These are phyloP conservation scores for Enteromius paludinosus DNA, from an alignment of 2,797 vertebrate species.

Conservation along the genomic window DNA sequence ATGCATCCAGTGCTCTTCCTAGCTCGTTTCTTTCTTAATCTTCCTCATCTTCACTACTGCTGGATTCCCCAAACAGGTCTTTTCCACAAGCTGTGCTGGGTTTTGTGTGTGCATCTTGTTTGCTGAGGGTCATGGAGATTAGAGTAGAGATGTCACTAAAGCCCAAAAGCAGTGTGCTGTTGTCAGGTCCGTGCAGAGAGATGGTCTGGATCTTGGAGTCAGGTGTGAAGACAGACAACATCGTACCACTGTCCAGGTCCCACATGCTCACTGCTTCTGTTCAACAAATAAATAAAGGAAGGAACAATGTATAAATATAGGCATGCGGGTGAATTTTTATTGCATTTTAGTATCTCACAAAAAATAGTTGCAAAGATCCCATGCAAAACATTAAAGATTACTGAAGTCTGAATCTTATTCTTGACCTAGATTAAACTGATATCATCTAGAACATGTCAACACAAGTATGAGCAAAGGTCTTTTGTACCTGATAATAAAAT, in stretches of 20 bases:
- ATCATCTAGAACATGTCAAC: neutral
- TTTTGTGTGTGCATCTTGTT: constrained; percentile 43
- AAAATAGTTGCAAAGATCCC: neutral
- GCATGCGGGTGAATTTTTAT: neutral
- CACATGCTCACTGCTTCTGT: constrained; percentile 69
- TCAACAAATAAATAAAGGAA: neutral
- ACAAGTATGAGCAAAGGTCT: constrained; percentile 9
- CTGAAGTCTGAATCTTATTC: neutral
- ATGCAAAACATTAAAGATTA: neutral
- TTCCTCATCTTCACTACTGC: constrained; percentile 75
- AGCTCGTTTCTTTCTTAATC: constrained; percentile 40
- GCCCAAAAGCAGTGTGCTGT: constrained; percentile 63
- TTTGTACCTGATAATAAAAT: constrained; percentile 55
- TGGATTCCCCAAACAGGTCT: constrained; percentile 70
- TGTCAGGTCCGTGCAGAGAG: constrained; percentile 56
- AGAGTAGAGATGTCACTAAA: constrained; percentile 70
- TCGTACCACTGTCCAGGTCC: constrained; percentile 66
- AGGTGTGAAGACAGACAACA: constrained; percentile 69
- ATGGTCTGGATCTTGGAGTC: constrained; percentile 68
- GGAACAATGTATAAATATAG: neutral
- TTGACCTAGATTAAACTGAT: neutral
- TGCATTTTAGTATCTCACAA: neutral
- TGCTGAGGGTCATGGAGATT: constrained; percentile 62
- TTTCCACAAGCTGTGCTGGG: constrained; percentile 30
- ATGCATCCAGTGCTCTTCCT: neutral